Conservation (phyloP, 2,113 vertebrate genomes). For the Osmerus eperlanus region DNA sequence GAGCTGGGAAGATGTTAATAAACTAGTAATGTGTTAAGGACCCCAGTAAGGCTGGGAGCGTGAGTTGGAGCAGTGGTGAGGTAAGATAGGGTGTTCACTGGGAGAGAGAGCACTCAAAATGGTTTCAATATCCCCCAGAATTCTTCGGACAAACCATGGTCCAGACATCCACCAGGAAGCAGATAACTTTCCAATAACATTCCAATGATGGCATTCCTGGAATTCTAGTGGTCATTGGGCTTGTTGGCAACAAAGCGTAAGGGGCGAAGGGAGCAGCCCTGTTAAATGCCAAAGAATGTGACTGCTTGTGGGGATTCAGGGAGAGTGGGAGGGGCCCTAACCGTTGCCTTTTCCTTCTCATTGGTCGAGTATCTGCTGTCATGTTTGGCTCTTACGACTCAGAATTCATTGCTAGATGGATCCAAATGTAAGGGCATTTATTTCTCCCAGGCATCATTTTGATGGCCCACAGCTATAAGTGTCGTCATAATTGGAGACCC, state of each 20-base stretch:
- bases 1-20: no score
- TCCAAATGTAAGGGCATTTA: not conserved
- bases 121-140: conserved; percentile 1
- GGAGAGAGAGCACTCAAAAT: conserved; percentile 42
- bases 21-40: no score
- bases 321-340: not conserved
- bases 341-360: not conserved
- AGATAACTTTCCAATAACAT: conserved; percentile 64
- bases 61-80: conserved; percentile 17
- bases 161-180: conserved; percentile 45
- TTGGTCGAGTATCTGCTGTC: not conserved
- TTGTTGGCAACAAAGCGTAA: conserved; percentile 48
- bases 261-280: conserved; percentile 39
- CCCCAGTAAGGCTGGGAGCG: no score
- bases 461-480: no score
- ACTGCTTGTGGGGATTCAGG: not conserved
- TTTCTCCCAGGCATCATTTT: no score
- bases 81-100: conserved; percentile 26
- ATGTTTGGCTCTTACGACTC: not conserved
- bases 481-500: no score
- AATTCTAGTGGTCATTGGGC: conserved; percentile 31
- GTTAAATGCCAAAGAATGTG: conserved; percentile 62
- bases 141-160: conserved; percentile 27
- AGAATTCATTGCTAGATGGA: not conserved
- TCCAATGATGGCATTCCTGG: conserved; percentile 49